Evolutionary conservation across 92 coral and sea anemone genomes (phyloP), one percentile per base, ranked within the genome.

Genomic region (Metridium senile): DNA sequence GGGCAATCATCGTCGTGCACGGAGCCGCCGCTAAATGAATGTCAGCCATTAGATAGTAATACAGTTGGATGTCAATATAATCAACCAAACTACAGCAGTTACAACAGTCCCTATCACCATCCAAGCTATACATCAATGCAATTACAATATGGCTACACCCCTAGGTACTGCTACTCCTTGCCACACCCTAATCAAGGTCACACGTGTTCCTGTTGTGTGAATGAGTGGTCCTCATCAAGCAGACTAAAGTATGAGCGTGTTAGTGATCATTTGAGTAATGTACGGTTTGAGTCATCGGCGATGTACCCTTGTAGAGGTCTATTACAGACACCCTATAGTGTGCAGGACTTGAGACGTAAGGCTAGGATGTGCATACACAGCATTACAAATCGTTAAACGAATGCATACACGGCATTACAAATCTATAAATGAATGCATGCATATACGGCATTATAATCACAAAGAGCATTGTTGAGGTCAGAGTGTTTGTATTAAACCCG

Each of bases 261-360:
- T n/a, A n/a, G n/a, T n/a, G n/a, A n/a, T n/a, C n/a, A n/a, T 9
- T 51, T 35, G 26, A 69, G 59, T 33, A 74, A 26, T 19, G 47
- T 56, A 17, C 43, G 70, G 34, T 2, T 79, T 3, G 84, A 79
- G 53, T 58, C 73, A 28, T 79, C 84, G 57, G 84, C 84, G 28
- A 35, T 79, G 2, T 70, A n/a, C 62, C 84, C 84, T 0, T 58
- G 68, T 29, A 68, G 84, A 34, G 84, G 84, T 19, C 77, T 79
- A 21, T 13, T 79, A 26, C 76, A 79, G 23, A 63, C 65, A 4
- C 84, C 84, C 19, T 70, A 68, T 28, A 79, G 84, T 43, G 76
- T 79, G 1, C 57, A 56, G 51, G 84, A 79, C 58, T 64, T 79
- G 28, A 25, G 84, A 34, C 84, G 62, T 23, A 79, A 79, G 25